phyloP scores from a whole-genome alignment of 2,888 invertebrate genomes.

The Drosophila neotestacea region DNA sequence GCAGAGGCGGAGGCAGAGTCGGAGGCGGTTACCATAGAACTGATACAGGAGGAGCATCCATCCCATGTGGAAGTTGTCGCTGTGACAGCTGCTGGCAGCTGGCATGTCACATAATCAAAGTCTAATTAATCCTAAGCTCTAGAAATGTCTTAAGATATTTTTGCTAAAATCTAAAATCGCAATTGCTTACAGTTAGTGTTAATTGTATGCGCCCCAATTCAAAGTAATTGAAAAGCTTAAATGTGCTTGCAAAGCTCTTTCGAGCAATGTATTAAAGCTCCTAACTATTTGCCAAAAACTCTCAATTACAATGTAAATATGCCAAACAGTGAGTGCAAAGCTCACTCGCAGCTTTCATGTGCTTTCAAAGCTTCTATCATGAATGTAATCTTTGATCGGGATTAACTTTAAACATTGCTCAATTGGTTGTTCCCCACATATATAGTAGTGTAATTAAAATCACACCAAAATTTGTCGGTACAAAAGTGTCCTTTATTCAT shows the following conservation, averaged over 20 bases:
- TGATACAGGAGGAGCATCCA: slow-evolving; percentile 15
- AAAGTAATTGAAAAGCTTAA: too few relatives aligned
- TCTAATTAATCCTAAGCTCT: neutral
- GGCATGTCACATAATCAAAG: slow-evolving; percentile 26
- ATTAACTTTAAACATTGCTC: too few relatives aligned
- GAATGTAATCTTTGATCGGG: too few relatives aligned
- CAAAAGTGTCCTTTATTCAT: slow-evolving; percentile 64
- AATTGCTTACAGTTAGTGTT: neutral
- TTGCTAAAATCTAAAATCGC: too few relatives aligned
- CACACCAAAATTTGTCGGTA: slow-evolving; percentile 35
- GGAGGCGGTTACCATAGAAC: neutral
- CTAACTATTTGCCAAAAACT: too few relatives aligned
- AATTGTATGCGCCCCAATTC: neutral
- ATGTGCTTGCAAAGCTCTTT: too few relatives aligned
- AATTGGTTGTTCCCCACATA: too few relatives aligned
- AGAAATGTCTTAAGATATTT: neutral
- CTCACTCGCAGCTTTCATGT: neutral
- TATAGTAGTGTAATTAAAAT: neutral
- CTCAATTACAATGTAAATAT: too few relatives aligned
- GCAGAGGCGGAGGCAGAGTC: too few relatives aligned
- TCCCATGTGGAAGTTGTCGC: slow-evolving; percentile 41
- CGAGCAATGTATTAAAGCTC: too few relatives aligned
- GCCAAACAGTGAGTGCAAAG: neutral
- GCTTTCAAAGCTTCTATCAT: neutral
- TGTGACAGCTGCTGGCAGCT: slow-evolving; percentile 42